Percentiles rank a stretch among this genome's conserved stretches.
Evolutionary conservation across 2,888 invertebrate genomes (phyloP).

Genomic region (Neria commutata): DNA sequence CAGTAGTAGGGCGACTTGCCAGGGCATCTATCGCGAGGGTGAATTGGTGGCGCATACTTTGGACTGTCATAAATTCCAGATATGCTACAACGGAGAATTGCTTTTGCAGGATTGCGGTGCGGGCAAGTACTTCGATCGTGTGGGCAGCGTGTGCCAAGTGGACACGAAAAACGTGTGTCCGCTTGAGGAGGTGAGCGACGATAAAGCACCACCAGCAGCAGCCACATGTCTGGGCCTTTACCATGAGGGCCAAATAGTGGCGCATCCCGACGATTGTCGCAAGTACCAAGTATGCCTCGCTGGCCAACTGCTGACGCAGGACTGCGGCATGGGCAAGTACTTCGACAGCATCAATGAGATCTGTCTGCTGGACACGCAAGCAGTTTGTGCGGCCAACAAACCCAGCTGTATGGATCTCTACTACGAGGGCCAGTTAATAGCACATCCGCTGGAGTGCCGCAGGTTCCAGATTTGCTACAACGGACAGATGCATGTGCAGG

Average conservation of each 20-base stretch:
- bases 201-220: neutral
- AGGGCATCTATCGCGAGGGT: constrained; percentile 22
- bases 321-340: constrained; percentile 32
- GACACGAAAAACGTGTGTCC: constrained; percentile 31
- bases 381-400: constrained; percentile 22
- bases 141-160: constrained; percentile 29
- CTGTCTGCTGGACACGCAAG: constrained; percentile 32
- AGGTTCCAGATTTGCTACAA: constrained; percentile 48
- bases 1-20: neutral
- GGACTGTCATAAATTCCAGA: constrained; percentile 15
- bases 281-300: constrained; percentile 20
- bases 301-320: constrained; percentile 12
- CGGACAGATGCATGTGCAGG: constrained; percentile 40
- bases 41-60: constrained; percentile 17
- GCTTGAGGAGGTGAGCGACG: neutral
- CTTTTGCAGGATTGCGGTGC: constrained; percentile 15
- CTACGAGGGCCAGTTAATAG: constrained; percentile 32
- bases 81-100: constrained; percentile 22
- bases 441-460: constrained; percentile 40
- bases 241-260: constrained; percentile 22
- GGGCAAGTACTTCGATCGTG: constrained; percentile 37
- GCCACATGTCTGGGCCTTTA: constrained; percentile 6
- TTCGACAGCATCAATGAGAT: constrained; percentile 31
- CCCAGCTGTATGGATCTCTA: no score
- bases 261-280: constrained; percentile 19